phyloP scores from a whole-genome alignment of 1,140 invertebrate genomes.

The Elysia chlorotica region DNA sequence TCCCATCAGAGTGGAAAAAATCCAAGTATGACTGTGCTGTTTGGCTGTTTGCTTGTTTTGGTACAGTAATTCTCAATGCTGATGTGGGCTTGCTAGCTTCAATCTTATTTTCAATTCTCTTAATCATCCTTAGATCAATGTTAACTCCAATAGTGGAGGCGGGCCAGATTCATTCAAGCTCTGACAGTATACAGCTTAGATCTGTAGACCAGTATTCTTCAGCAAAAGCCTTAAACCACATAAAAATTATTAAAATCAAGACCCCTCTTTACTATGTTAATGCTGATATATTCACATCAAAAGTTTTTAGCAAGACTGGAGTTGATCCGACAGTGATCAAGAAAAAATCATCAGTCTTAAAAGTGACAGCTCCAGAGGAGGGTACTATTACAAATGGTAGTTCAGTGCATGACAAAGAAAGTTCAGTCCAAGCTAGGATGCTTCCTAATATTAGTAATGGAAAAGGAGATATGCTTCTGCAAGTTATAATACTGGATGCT shows the following conservation, averaged over 20 bases:
- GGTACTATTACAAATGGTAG: too few relatives aligned
- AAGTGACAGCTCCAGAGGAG: too few relatives aligned
- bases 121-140: constrained; percentile 66
- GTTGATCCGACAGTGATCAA: constrained; percentile 28
- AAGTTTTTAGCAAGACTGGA: constrained; percentile 28
- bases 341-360: too few relatives aligned
- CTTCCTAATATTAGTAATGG: too few relatives aligned
- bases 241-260: constrained; percentile 24
- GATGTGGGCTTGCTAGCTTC: constrained; percentile 78
- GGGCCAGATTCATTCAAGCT: constrained; percentile 7
- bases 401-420: too few relatives aligned
- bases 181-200: constrained; percentile 4
- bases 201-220: constrained; percentile 14
- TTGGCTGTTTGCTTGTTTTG: constrained; percentile 81
- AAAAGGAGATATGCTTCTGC: too few relatives aligned
- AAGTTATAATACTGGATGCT: constrained; percentile 30
- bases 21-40: constrained; percentile 66
- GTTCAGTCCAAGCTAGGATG: too few relatives aligned
- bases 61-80: constrained; percentile 81
- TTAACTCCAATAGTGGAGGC: constrained; percentile 12
- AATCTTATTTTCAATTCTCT: constrained; percentile 71
- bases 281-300: constrained; percentile 31
- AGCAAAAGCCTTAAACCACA: background rate
- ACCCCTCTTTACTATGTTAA: constrained; percentile 39
- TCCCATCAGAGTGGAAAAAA: constrained; percentile 55